Conservation (phyloP, 2,888 invertebrate species). For the Chrysolina haemoptera region DNA sequence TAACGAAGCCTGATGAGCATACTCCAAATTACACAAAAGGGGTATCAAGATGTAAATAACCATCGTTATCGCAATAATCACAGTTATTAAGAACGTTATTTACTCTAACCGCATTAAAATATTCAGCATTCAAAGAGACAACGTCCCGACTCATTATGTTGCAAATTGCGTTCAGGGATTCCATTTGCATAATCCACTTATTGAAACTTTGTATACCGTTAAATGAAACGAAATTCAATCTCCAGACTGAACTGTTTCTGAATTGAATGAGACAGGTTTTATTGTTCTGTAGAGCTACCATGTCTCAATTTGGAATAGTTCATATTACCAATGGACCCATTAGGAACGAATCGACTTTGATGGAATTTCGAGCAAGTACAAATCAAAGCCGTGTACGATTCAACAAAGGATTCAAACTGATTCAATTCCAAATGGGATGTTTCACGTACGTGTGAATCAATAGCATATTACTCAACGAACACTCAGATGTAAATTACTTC, state of each 20-base stretch:
- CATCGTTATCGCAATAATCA: conserved; percentile 5
- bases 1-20: background rate
- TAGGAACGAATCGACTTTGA: background rate
- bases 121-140: conserved; percentile 18
- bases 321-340: background rate
- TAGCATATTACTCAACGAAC: no score
- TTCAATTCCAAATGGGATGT: no score
- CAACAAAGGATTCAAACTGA: no score
- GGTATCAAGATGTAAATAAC: conserved; percentile 2
- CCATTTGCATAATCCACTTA: conserved; percentile 21
- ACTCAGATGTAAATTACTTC: no score
- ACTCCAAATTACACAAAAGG: background rate
- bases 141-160: conserved; percentile 18
- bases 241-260: conserved; percentile 10
- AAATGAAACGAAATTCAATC: conserved; percentile 17
- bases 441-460: no score
- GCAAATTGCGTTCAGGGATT: conserved; percentile 18
- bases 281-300: conserved; percentile 5
- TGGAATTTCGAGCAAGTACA: background rate
- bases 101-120: background rate
- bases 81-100: conserved; percentile 1
- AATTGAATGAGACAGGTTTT: background rate
- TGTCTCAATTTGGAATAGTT: background rate
- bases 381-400: background rate
- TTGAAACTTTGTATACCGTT: conserved; percentile 20